Evolutionary conservation across 2,113 vertebrate species (phyloP).

Genomic region (Nycticorax nycticorax): DNA sequence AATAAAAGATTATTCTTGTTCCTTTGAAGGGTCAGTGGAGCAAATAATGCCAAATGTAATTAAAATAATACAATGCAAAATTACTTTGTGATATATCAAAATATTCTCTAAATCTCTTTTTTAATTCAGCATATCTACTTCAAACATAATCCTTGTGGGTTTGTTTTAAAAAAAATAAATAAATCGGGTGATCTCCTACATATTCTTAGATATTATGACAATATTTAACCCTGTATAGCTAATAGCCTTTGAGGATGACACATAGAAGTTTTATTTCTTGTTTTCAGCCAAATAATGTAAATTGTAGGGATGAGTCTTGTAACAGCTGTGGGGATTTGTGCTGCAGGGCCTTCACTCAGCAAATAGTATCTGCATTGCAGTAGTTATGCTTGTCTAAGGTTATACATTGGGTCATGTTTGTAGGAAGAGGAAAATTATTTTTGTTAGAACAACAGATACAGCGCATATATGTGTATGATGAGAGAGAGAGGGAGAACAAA

Average conservation of each 20-base stretch:
- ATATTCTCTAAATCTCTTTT: not conserved
- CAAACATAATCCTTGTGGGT: not conserved
- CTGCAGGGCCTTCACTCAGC: not conserved
- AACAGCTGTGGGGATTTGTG: not conserved
- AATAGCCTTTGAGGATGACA: not conserved
- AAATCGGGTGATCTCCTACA: not conserved
- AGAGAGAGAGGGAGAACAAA: not conserved
- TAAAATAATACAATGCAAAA: not conserved
- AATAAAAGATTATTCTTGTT: not conserved
- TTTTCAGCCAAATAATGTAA: not conserved
- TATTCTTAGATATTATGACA: not conserved
- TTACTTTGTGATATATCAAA: not conserved
- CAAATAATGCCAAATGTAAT: not conserved
- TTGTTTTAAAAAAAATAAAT: not conserved
- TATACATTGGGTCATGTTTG: not conserved
- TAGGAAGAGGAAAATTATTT: not conserved
- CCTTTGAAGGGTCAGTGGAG: not conserved
- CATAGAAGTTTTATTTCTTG: not conserved
- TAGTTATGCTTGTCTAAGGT: not conserved
- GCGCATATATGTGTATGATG: fast-evolving
- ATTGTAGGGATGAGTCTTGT: not conserved
- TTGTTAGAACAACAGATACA: not conserved
- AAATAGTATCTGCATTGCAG: not conserved
- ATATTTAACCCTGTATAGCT: not conserved
- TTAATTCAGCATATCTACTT: not conserved